Conservation (phyloP, 2,888 invertebrate species). For the Cosmopolites sordidus region DNA sequence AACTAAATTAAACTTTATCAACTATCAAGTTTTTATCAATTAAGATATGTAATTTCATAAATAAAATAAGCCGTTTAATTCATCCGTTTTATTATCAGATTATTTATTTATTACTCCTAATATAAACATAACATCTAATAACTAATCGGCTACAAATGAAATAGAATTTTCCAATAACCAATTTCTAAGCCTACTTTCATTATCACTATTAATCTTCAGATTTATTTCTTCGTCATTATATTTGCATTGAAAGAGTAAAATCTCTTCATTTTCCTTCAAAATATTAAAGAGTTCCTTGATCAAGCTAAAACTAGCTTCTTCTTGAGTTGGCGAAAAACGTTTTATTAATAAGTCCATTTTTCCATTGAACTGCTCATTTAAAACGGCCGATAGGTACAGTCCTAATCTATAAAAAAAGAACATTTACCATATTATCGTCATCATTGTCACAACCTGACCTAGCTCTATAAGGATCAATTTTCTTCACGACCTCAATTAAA, state of each 20-base stretch:
- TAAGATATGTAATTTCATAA: too few relatives aligned
- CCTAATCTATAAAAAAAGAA: conserved; percentile 20
- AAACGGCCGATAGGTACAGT: conserved; percentile 16
- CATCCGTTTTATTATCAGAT: too few relatives aligned
- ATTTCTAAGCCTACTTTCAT: conserved; percentile 23
- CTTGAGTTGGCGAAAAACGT: conserved; percentile 15
- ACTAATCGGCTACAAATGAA: neutral
- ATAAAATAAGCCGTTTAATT: too few relatives aligned
- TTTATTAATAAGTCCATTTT: conserved; percentile 23
- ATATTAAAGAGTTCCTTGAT: conserved; percentile 50
- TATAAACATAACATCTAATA: neutral
- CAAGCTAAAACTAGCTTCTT: conserved; percentile 9
- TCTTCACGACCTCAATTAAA: conserved; percentile 56
- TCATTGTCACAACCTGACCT: conserved; percentile 45
- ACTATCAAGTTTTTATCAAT: too few relatives aligned
- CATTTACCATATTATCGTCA: too few relatives aligned
- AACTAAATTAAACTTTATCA: too few relatives aligned
- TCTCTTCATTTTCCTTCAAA: conserved; percentile 49
- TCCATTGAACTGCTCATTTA: conserved; percentile 18
- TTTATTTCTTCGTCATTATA: conserved; percentile 56
- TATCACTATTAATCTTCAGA: conserved; percentile 46
- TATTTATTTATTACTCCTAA: too few relatives aligned
- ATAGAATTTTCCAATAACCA: conserved; percentile 29
- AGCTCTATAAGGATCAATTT: conserved; percentile 64
- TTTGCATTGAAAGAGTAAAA: conserved; percentile 53